These are phyloP conservation scores for Uria lomvia DNA, from an alignment of 2,113 vertebrate genomes.

Conservation along the genomic window DNA sequence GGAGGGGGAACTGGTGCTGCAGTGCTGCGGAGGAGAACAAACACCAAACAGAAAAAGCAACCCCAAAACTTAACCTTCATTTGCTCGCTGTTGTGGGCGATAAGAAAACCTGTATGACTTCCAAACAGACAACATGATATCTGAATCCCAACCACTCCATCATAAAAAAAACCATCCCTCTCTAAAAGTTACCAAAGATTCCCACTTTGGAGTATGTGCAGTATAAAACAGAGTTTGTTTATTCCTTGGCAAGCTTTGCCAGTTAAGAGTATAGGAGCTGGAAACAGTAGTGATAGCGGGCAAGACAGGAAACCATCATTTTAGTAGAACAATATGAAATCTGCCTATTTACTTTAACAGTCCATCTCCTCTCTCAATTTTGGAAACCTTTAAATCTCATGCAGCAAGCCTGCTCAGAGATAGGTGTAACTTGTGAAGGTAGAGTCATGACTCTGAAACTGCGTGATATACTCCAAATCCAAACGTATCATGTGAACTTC, in stretches of 20 bases:
- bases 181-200: not conserved
- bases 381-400: not conserved
- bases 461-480: not conserved
- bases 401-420: not conserved
- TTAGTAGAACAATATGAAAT: not conserved
- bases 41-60: not conserved
- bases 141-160: not conserved
- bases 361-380: not conserved
- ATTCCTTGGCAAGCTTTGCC: not conserved
- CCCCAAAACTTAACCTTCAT: not conserved
- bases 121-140: accelerated
- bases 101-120: not conserved
- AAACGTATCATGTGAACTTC: accelerated
- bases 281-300: not conserved
- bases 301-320: not conserved
- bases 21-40: not conserved
- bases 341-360: not conserved
- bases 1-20: not conserved
- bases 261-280: not conserved
- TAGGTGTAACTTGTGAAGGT: accelerated
- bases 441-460: not conserved
- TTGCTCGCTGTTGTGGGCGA: not conserved
- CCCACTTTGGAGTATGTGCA: not conserved
- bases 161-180: not conserved
- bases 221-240: not conserved